These are phyloP conservation scores for Lithobates pipiens DNA, from an alignment of 2,797 vertebrate genomes.

Conservation along the genomic window DNA sequence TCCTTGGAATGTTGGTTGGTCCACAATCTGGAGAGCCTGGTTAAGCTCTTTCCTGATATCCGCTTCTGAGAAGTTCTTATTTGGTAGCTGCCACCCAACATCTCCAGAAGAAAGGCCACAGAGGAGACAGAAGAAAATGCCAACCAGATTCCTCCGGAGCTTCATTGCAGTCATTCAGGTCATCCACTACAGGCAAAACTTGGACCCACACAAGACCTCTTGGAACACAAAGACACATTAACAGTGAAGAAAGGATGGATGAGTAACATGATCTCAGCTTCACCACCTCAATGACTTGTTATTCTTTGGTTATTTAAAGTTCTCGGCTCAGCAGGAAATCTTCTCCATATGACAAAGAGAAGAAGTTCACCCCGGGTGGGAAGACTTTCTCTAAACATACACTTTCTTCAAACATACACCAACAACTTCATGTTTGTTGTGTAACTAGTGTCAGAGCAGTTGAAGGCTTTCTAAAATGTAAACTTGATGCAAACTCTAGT, in stretches of 20 bases:
- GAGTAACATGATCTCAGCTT: constrained; percentile 39
- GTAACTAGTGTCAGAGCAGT: not conserved
- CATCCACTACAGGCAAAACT: not conserved
- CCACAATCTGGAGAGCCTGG: constrained; percentile 30
- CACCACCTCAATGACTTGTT: not conserved
- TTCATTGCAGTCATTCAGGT: constrained; percentile 1
- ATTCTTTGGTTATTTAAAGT: constrained; percentile 43
- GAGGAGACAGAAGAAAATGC: constrained; percentile 24
- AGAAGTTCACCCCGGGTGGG: constrained; percentile 2
- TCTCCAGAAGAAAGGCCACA: constrained; percentile 5
- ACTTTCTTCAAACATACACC: constrained; percentile 32
- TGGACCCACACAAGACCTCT: constrained; percentile 11
- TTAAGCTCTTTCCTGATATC: constrained; percentile 48
- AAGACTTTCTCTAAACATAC: constrained; percentile 33
- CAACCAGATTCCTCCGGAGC: constrained; percentile 13
- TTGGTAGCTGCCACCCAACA: not conserved
- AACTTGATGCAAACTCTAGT: too few species aligned
- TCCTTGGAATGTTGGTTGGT: constrained; percentile 25
- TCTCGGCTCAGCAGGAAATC: constrained; percentile 4
- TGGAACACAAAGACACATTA: not conserved
- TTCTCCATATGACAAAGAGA: not conserved
- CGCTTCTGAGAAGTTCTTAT: constrained; percentile 23
- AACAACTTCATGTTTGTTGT: not conserved
- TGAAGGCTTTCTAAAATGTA: constrained; percentile 5
- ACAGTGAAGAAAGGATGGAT: not conserved